These are phyloP conservation scores for Drosophila rellima DNA, from an alignment of 2,888 invertebrate genomes.

Conservation along the genomic window DNA sequence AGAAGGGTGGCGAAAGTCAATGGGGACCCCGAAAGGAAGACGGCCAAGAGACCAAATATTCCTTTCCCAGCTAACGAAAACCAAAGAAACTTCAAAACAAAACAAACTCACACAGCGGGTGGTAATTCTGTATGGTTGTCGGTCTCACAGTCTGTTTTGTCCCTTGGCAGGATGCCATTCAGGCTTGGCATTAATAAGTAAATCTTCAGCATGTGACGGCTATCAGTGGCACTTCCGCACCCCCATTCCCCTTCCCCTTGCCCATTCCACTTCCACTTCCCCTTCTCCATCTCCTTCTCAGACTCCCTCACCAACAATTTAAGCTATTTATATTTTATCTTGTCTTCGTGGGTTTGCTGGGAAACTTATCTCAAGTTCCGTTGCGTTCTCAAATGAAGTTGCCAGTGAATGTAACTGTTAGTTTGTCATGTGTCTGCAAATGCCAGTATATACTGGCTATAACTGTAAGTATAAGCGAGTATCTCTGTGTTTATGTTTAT, in stretches of 20 bases:
- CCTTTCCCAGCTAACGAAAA: slow-evolving; percentile 26
- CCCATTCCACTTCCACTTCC: slow-evolving; percentile 4
- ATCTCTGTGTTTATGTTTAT: slow-evolving; percentile 2
- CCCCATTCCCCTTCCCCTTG: background rate
- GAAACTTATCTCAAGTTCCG: slow-evolving; percentile 73
- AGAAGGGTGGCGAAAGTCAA: slow-evolving; percentile 79
- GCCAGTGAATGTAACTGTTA: slow-evolving; percentile 52
- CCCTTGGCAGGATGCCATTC: slow-evolving; percentile 68
- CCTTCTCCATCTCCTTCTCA: background rate
- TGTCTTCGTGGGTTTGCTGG: slow-evolving; percentile 53
- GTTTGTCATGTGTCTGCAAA: slow-evolving; percentile 46
- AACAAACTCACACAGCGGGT: slow-evolving; percentile 58
- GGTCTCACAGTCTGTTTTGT: slow-evolving; percentile 9
- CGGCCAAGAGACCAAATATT: slow-evolving; percentile 26
- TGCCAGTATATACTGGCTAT: slow-evolving; percentile 20
- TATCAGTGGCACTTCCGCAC: slow-evolving; percentile 74
- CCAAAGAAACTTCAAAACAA: slow-evolving; percentile 64
- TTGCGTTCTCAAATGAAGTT: slow-evolving; percentile 58
- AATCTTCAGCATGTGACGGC: slow-evolving; percentile 80
- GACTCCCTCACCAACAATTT: slow-evolving; percentile 48
- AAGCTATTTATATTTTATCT: slow-evolving; percentile 80
- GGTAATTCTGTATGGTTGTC: slow-evolving; percentile 23
- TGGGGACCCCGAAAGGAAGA: slow-evolving; percentile 44
- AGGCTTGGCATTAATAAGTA: slow-evolving; percentile 76
- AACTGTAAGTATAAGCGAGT: slow-evolving; percentile 1